Base-by-base conservation (phyloP, 2,113 vertebrate genomes). In the Ceyx melanurus region DNA sequence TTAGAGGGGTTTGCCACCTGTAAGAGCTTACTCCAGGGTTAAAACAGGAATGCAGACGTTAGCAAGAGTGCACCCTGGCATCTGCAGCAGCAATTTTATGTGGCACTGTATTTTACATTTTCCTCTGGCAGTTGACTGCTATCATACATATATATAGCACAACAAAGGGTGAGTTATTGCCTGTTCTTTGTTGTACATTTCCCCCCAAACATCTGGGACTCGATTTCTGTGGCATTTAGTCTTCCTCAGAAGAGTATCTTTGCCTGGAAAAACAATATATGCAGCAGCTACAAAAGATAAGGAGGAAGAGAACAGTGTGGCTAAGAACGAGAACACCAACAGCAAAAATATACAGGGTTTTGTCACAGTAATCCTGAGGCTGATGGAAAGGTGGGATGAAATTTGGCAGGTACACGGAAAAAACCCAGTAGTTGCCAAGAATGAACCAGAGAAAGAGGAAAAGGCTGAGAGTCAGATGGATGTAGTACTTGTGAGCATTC, bases 401-500 rank as follows among this genome's bases (percentile, higher is more conserved):
- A 82, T 97, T 97, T 56, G 98, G 97, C 80, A 90, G 72, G 54
- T 97, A 97, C 57, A 96, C 77, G 13, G 97, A 97, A 92, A 98
- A 98, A 86, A 98, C 96, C 97, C 95, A 98, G 62, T 97, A 97
- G 85, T 98, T 97, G 5, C 97, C 97, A 88, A 97, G 92, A 51
- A 97, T 93, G 94, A 97, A 97, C 97, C 97, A 98, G 85, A 98
- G 91, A 53, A 97, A 97, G 64, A 97, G 96, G 78, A 97, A 97
- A 64, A 97, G 79, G 92, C 97, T 97, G 94, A 98, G 97, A 10
- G 86, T 86, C 66, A 98, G 88, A 81, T 97, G 96, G 81, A 95
- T 61, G 48, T 97, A 97, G 90, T 97, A 97, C 80, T 90, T 96
- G 94, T 97, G 96, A 15, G 86, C 94, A 6, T 98, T 97, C 88